These are phyloP conservation scores for Pleuronectes platessa DNA, from an alignment of 2,113 vertebrate species.

Conservation along the genomic window DNA sequence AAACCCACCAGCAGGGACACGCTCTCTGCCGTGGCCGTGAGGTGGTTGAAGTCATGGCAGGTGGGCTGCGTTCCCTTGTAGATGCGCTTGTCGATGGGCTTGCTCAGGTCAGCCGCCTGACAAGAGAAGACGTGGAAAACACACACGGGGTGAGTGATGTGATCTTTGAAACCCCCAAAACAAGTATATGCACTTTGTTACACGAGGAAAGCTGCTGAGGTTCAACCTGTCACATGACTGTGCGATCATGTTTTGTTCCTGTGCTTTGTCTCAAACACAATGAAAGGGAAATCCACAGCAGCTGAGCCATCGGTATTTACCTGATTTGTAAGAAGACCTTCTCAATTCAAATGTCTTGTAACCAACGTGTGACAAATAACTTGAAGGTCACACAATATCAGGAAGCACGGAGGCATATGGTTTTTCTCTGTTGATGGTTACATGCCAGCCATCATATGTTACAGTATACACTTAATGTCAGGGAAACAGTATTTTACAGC, in stretches of 20 bases:
- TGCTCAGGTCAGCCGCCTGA: slow-evolving; percentile 97
- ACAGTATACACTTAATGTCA: background rate
- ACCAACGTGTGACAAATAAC: too few relatives aligned
- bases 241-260: background rate
- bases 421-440: too few relatives aligned
- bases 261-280: background rate
- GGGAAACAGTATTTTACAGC: slow-evolving; percentile 6
- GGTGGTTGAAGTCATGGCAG: slow-evolving; percentile 99
- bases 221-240: background rate
- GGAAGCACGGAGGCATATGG: too few relatives aligned
- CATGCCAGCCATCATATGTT: too few relatives aligned
- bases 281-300: background rate
- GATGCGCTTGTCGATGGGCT: slow-evolving; percentile 99
- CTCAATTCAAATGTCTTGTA: too few relatives aligned
- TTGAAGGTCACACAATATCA: too few relatives aligned
- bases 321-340: too few relatives aligned
- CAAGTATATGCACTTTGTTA: background rate
- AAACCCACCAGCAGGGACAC: slow-evolving; percentile 98
- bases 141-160: background rate
- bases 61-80: slow-evolving; percentile 99
- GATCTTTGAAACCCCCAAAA: slow-evolving; percentile 3
- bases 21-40: slow-evolving; percentile 97
- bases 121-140: slow-evolving; percentile 55
- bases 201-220: background rate
- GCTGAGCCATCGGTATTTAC: background rate